Evolutionary conservation across 2,797 vertebrate species (phyloP), one percentile per base, ranked within the genome.

Genomic region (Ciconia nigra): DNA sequence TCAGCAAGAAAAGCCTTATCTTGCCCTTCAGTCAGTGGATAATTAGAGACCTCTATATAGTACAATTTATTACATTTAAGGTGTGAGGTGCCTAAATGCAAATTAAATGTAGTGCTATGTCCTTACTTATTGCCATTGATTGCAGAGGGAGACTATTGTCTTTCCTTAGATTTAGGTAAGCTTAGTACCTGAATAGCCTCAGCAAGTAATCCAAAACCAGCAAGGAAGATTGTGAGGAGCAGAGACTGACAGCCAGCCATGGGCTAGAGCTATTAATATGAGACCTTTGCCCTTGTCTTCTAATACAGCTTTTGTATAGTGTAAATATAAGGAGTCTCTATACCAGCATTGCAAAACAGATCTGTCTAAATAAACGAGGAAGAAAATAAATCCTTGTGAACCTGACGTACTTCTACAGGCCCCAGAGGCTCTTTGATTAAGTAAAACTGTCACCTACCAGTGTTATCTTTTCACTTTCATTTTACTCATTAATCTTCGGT

Each of bases 401-500:
- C 82, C 93, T 91, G 62, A 55, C 0, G 0, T 21, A 86, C 41
- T 78, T 89, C 52, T 71, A 15, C 46, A 74, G 67, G 69, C 39
- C 66, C 58, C 47, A 66, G 95, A 91, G 82, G 46, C 39, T 83
- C 65, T 88, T 91, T 93, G 91, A 92, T 92, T 77, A 86, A 92
- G 82, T 95, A 89, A 86, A 94, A 94, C 89, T 90, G 82, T 83
- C 84, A 95, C 91, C 84, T 95, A 49, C 49, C 21, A 61, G 42
- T 69, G 69, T 81, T 94, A 92, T 66, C 84, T 86, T 93, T 94
- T 92, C 65, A 74, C 65, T 95, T 95, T 69, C 19, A 21, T 91
- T 96, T 94, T 91, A 46, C 65, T 88, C 89, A 52, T 96, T 96
- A 92, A 76, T 94, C 94, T 95, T 90, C 10, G 3, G 29, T 74